These are phyloP conservation scores for Oryzias celebensis DNA, from an alignment of 2,113 vertebrate species.

Conservation along the genomic window DNA sequence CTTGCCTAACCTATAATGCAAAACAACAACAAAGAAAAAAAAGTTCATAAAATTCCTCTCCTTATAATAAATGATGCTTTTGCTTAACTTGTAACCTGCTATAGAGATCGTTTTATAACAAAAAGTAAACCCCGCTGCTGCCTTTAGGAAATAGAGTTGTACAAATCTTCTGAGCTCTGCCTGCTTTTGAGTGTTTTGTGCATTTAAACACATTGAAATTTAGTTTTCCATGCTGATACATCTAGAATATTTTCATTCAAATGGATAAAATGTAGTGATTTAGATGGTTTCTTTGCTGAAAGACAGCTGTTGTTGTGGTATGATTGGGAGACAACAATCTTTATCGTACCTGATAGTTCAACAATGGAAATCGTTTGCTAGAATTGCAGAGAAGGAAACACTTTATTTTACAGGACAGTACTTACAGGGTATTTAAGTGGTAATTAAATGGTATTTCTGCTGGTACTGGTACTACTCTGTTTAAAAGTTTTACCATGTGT, in stretches of 20 bases:
- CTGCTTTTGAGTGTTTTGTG: conserved; percentile 42
- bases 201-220: neutral
- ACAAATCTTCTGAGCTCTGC: conserved; percentile 42
- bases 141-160: conserved; percentile 66
- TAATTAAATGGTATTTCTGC: no score
- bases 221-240: conserved; percentile 13
- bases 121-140: conserved; percentile 59
- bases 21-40: conserved; percentile 25
- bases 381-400: neutral
- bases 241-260: conserved; percentile 29
- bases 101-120: conserved; percentile 67
- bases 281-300: conserved; percentile 14
- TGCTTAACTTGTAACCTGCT: conserved; percentile 59
- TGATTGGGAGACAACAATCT: neutral
- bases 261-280: conserved; percentile 53
- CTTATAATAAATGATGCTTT: conserved; percentile 55
- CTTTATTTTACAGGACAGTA: no score
- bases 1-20: conserved; percentile 31
- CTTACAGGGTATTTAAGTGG: no score
- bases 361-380: conserved; percentile 34
- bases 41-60: conserved; percentile 29
- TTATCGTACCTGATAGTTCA: conserved; percentile 7
- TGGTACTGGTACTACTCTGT: no score
- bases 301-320: conserved; percentile 11
- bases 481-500: no score